Evolutionary conservation across 53 echinoderm and acorn worm species (phyloP), one percentile per base, ranked within the genome.

Genomic region (Hippasteria phrygiana): DNA sequence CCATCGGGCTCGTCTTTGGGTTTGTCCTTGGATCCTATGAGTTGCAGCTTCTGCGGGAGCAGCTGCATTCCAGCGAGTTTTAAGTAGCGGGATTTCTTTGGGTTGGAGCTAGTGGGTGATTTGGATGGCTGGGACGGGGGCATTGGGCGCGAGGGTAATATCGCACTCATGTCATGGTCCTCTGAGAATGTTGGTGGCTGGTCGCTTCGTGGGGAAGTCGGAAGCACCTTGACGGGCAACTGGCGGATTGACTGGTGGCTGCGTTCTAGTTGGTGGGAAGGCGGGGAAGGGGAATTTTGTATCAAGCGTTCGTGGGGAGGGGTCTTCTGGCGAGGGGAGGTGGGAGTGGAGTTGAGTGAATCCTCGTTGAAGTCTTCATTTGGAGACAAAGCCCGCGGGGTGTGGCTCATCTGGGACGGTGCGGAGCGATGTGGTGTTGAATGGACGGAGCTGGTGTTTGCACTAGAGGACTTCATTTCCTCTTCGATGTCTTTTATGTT

Each of bases 161-260:
- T 70, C n/a, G n/a, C 38, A 8, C 85, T 85, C 85, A 85, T 85
- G 71, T 85, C 85, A 8, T 85, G 85, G 16, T 85, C 85, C 54
- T 85, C 85, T 2, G 85, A 85, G 26, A 85, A 85, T 1, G 71
- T 71, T 9, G 85, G 85, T 3, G 47, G 85, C 35, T 17, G 12
- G 33, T n/a, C 35, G 14, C 54, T 47, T 18, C 20, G n/a, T 12
- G 50, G 71, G 10, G 71, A 85, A 2, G 85, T 85, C 0, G 85
- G 85, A 2, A 85, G 71, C 10, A 85, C 85, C 45, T 85, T 85
- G 11, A 85, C 50, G 4, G 85, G 85, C 8, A 85, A 42, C 38
- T 85, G 85, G 1, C 85, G 85, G 17, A 69, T 1, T 4, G 85
- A 70, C 27, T 85, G 85, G 51, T 85, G 85, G 53, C 85, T 85